A percentile compares a stretch with the other conserved stretches of the same genome.
Evolutionary conservation across 1,140 invertebrate genomes (phyloP).

Genomic region (Diprion similis): DNA sequence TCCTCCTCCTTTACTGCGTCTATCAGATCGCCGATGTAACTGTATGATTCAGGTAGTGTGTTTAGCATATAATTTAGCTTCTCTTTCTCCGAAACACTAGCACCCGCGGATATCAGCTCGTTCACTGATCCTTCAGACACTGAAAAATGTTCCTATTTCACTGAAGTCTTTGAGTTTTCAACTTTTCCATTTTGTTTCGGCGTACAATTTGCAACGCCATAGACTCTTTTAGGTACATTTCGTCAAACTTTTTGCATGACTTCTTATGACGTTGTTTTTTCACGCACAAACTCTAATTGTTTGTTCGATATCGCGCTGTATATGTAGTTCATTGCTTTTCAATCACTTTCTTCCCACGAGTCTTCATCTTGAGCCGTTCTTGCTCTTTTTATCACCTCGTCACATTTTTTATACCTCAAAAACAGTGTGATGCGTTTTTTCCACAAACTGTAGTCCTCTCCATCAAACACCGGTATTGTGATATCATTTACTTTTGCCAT

Average conservation of each 20-base stretch:
- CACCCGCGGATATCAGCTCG: slow-evolving; percentile 34
- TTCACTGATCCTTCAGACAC: slow-evolving; percentile 36
- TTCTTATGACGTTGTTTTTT: slow-evolving; percentile 26
- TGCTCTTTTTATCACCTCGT: slow-evolving; percentile 16
- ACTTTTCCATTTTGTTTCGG: slow-evolving; percentile 31
- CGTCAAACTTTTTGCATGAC: slow-evolving; percentile 35
- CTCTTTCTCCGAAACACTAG: slow-evolving; percentile 31
- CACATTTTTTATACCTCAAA: slow-evolving; percentile 28
- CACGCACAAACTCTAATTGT: slow-evolving; percentile 32
- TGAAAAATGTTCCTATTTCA: slow-evolving; percentile 29
- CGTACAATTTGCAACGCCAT: slow-evolving; percentile 35
- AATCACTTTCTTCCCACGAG: slow-evolving; percentile 25
- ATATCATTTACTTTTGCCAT: not conserved
- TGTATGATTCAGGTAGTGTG: slow-evolving; percentile 34
- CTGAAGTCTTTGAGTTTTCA: slow-evolving; percentile 31
- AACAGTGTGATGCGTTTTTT: slow-evolving; percentile 10
- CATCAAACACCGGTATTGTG: slow-evolving; percentile 13
- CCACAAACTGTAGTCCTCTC: slow-evolving; percentile 10
- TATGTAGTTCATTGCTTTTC: slow-evolving; percentile 32
- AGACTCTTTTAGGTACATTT: slow-evolving; percentile 35
- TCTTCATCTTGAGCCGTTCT: slow-evolving; percentile 22
- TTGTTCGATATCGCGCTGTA: slow-evolving; percentile 32
- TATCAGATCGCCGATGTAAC: slow-evolving; percentile 40
- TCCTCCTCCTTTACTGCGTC: slow-evolving; percentile 13
- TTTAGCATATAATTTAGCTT: slow-evolving; percentile 45